phyloP scores from a whole-genome alignment of 1,140 invertebrate species.

The Camponotus vicinus region DNA sequence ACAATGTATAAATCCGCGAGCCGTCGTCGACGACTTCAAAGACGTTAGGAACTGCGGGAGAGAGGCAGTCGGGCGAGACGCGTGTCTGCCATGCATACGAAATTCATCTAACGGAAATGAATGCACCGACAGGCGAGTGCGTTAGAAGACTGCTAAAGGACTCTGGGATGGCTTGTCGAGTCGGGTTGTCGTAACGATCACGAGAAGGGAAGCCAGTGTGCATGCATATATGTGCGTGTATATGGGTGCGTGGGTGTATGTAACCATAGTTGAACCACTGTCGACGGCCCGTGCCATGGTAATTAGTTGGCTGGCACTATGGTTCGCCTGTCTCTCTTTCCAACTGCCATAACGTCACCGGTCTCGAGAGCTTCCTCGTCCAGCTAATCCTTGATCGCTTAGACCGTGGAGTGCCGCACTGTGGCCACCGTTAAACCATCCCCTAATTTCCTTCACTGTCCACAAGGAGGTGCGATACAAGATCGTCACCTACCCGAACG shows the following conservation, averaged over 20 bases:
- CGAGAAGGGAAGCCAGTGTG: constrained; percentile 52
- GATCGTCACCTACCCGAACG: constrained; percentile 13
- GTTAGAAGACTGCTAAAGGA: constrained; percentile 47
- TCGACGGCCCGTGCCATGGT: constrained; percentile 69
- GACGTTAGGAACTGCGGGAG: neutral
- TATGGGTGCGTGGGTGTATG: neutral
- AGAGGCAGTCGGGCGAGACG: constrained; percentile 1
- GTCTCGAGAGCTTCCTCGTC: constrained; percentile 50
- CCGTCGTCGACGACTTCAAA: constrained; percentile 9
- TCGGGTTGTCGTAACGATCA: constrained; percentile 74
- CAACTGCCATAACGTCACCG: constrained; percentile 11
- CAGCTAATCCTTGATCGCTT: constrained; percentile 77
- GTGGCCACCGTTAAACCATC: constrained; percentile 76
- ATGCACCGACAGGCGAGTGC: constrained; percentile 36
- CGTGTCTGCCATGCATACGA: constrained; percentile 37
- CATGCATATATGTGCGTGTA: neutral
- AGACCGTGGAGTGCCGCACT: constrained; percentile 71
- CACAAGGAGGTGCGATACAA: constrained; percentile 39
- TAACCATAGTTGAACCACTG: constrained; percentile 54
- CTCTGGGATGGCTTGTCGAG: constrained; percentile 34
- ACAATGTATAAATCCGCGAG: neutral
- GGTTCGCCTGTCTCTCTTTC: constrained; percentile 40
- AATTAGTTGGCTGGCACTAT: constrained; percentile 74
- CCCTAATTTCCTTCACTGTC: constrained; percentile 75
- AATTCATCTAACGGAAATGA: constrained; percentile 60